Conservation (phyloP, 2,113 vertebrate species). For the Rhinoptilus africanus region DNA sequence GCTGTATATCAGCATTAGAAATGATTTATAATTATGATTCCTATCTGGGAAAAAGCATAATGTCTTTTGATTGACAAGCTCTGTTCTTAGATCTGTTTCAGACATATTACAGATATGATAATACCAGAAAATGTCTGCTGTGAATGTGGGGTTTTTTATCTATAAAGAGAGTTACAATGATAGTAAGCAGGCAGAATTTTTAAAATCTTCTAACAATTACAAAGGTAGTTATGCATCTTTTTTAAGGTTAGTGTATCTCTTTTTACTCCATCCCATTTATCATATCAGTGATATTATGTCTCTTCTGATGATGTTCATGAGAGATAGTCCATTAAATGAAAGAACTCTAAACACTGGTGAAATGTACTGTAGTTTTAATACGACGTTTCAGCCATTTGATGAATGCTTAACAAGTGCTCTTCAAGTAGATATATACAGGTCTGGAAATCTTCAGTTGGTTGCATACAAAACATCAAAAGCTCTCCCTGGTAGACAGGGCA, state of each 20-base stretch:
- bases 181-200: background rate
- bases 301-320: background rate
- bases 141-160: background rate
- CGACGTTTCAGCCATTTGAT: background rate
- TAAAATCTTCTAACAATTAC: background rate
- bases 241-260: background rate
- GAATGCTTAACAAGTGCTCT: background rate
- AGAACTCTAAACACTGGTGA: background rate
- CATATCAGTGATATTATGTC: background rate
- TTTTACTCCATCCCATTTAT: background rate
- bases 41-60: background rate
- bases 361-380: background rate
- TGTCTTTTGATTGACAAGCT: background rate
- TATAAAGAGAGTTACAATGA: background rate
- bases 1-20: background rate
- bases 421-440: background rate
- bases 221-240: background rate
- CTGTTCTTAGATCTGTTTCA: background rate
- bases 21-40: background rate
- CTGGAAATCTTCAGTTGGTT: background rate
- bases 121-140: background rate
- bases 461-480: background rate
- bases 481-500: background rate
- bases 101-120: background rate
- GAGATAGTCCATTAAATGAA: background rate